Base-by-base conservation (phyloP, 2,888 invertebrate genomes). In the Protonemura montana region DNA sequence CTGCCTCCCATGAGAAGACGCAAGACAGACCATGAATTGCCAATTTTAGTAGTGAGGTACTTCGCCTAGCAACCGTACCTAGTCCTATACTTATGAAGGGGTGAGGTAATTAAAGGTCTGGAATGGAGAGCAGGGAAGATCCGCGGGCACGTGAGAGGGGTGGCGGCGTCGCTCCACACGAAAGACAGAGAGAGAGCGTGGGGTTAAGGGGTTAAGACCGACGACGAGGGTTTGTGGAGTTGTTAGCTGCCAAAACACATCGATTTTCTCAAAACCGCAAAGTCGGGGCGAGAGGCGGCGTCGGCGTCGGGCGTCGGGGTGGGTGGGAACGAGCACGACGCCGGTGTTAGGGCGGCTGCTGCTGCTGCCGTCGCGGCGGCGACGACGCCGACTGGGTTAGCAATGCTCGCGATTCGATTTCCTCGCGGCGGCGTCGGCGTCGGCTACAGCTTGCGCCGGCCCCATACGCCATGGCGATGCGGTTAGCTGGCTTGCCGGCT, bases 211-310 rank as follows among this genome's bases (percentile, higher is more conserved):
- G 86, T 82, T 77, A 84, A 80, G 82, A 78, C 76, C 84, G 82
- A 86, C 76, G 87, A 86, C 85, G 82, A 86, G 87, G 86, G 86
- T 86, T 86, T 86, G 88, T 83, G 87, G 87, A 86, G 85, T 86
- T 86, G 87, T 85, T 87, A 85, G 88, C 88, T 88, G 87, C 88
- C 87, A 86, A 87, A 88, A 87, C 86, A 88, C 88, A 88, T 88
- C 88, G 88, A 88, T 88, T 88, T 88, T 87, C 87, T 77, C 86
- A 86, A 86, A 28, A 86, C 85, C 87, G 82, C 86, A 87, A 87
- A 59, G 76, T 7, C 76, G 59, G 59, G 27, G 76, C 25, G 29
- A 59, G 85, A 59, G 84, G 86, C 16, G n/a, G 85, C 41, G 86
- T 29, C 81, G 76, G 81, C 25, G 59, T 30, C 30, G 81, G 59